These are phyloP conservation scores for Coremacera marginata DNA, from an alignment of 2,888 invertebrate genomes.

Conservation along the genomic window DNA sequence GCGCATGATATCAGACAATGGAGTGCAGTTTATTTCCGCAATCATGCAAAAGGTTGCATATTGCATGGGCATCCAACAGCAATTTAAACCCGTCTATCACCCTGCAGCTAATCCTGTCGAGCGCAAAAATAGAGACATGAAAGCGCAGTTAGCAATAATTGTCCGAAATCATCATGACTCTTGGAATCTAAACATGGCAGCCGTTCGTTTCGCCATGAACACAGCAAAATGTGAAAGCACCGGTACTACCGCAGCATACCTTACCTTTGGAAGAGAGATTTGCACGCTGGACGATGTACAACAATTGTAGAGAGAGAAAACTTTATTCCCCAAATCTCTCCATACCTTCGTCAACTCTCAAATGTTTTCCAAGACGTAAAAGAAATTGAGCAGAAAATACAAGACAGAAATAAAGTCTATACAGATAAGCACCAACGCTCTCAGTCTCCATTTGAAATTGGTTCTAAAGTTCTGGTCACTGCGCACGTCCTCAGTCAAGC, in stretches of 20 bases:
- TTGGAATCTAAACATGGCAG: background rate
- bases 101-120: constrained; percentile 34
- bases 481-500: constrained; percentile 52
- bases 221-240: constrained; percentile 52
- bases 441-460: constrained; percentile 47
- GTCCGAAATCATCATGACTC: background rate
- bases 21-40: background rate
- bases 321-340: constrained; percentile 35
- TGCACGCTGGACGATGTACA: constrained; percentile 53
- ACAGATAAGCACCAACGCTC: constrained; percentile 43
- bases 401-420: constrained; percentile 36
- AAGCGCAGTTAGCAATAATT: background rate
- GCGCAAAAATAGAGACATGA: background rate
- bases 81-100: constrained; percentile 45
- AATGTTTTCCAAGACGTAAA: constrained; percentile 29
- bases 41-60: constrained; percentile 6
- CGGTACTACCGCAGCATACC: constrained; percentile 55
- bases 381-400: constrained; percentile 30
- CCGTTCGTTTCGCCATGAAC: constrained; percentile 48
- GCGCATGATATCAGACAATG: background rate
- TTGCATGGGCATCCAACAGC: constrained; percentile 39
- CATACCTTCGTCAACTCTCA: background rate
- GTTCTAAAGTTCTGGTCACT: constrained; percentile 51
- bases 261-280: constrained; percentile 60
- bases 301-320: constrained; percentile 50